Evolutionary conservation across 2,113 vertebrate genomes (phyloP), one percentile per base, ranked within the genome.

Genomic region (Oncorhynchus gorbuscha): DNA sequence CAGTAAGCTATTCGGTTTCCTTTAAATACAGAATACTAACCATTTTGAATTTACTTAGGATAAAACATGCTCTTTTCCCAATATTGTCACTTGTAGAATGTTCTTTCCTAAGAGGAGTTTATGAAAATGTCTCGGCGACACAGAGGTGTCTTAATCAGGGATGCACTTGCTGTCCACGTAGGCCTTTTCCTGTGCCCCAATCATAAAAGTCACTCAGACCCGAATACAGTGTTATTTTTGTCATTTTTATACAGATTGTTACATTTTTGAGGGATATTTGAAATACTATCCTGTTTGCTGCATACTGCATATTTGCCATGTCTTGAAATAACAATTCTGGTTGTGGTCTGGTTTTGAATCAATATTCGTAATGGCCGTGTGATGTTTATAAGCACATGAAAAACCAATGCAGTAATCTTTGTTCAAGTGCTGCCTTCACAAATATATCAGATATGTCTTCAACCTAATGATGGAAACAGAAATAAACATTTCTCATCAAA

Each of bases 221-320:
- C 30, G 1, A 69, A 69, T 69, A n/a, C 67, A 69, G 67, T 69
- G 67, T 69, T 69, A 69, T 39, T 69, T 16, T 69, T 69, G 18
- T 69, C 67, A 69, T 69, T 69, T 69, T 69, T 69, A 69, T 69
- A 69, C 67, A 69, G 32, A 69, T 69, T 69, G 67, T 11, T 69
- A 39, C 9, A 18, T 68, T 30, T 55, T 55, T 14, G 0, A 45
- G 39, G 39, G 39, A 20, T 12, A 35, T n/a, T 69, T 45, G 6
- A 39, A n/a, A 30, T 69, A 35, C 67, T 35, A 22, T 30, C 18
- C 18, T 35, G 28, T 30, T 69, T 32, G 32, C 32, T 69, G 30
- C 67, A 39, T 69, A 69, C 32, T 69, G 7, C 18, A 35, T 69
- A 35, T 45, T 69, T n/a, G 30, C 14, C 30, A 69, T 18, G 30